Percentiles rank a stretch among this genome's conserved stretches.
Evolutionary conservation across 1,140 invertebrate species (phyloP).

Genomic region (Drosophila bifasciata): DNA sequence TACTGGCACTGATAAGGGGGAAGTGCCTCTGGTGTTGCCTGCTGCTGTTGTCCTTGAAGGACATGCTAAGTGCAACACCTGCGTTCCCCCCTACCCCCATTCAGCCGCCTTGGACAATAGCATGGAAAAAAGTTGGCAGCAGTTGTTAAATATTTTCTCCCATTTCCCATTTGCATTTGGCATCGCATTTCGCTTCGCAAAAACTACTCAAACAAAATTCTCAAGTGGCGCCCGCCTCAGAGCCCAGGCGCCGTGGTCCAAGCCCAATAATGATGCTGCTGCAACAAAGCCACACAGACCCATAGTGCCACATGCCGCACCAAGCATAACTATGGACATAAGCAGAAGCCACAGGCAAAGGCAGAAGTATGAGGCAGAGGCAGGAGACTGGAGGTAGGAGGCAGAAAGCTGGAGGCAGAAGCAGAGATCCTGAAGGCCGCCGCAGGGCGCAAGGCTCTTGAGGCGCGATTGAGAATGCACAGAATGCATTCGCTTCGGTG

Average conservation of each 20-base stretch:
- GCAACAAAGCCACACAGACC: not conserved
- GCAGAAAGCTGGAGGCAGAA: too few relatives aligned
- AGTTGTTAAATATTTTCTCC: not conserved
- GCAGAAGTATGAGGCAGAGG: constrained; percentile 9
- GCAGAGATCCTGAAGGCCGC: constrained; percentile 6
- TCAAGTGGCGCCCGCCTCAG: constrained; percentile 44
- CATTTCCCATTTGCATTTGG: constrained; percentile 47
- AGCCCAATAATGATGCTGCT: constrained; percentile 64
- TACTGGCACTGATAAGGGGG: too few relatives aligned
- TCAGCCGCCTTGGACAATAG: constrained; percentile 47
- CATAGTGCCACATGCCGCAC: too few relatives aligned
- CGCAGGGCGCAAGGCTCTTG: constrained; percentile 33
- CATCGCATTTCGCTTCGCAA: constrained; percentile 61
- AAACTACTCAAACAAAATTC: constrained; percentile 65
- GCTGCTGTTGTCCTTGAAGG: constrained; percentile 64
- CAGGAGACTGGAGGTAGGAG: too few relatives aligned
- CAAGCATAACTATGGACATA: not conserved
- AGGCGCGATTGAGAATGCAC: constrained; percentile 53
- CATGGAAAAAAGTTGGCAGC: constrained; percentile 41
- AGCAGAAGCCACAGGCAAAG: constrained; percentile 1
- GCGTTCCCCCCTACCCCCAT: constrained; percentile 54
- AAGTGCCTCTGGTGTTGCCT: too few relatives aligned
- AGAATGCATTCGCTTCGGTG: constrained; percentile 46
- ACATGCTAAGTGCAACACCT: constrained; percentile 69
- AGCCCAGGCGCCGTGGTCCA: constrained; percentile 9